Evolutionary conservation across 2,113 vertebrate species (phyloP).

Genomic region (Paramisgurnus dabryanus): DNA sequence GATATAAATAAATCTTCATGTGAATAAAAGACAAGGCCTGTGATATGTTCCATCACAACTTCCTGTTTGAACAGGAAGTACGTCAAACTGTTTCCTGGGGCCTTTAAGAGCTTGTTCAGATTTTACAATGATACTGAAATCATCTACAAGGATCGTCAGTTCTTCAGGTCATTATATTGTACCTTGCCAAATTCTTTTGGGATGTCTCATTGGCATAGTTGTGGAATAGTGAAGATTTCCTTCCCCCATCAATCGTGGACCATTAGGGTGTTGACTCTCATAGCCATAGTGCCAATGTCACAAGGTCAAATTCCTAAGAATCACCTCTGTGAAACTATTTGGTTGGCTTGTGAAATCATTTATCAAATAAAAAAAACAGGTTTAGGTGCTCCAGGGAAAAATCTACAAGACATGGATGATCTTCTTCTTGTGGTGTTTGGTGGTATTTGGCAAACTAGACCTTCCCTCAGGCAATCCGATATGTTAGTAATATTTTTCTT

Average conservation of each 20-base stretch:
- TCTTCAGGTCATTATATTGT: no score
- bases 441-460: no score
- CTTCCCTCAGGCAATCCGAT: no score
- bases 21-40: not conserved
- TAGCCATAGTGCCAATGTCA: not conserved
- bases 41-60: not conserved
- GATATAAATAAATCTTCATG: no score
- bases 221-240: not conserved
- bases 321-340: not conserved
- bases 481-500: no score
- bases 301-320: slow-evolving; percentile 20
- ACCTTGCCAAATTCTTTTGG: no score
- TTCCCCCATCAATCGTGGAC: not conserved
- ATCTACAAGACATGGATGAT: no score
- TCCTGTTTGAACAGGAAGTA: not conserved
- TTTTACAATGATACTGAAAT: no score
- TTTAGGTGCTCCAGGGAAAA: not conserved
- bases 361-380: not conserved
- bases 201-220: no score
- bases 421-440: no score
- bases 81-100: not conserved
- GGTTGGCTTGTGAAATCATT: not conserved
- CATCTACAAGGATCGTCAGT: no score
- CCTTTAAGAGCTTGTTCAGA: not conserved
- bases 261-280: slow-evolving; percentile 10